A percentile compares a stretch with the other conserved stretches of the same genome.
Evolutionary conservation across 2,797 vertebrate genomes (phyloP).

Genomic region (Periophthalmus magnuspinnatus): DNA sequence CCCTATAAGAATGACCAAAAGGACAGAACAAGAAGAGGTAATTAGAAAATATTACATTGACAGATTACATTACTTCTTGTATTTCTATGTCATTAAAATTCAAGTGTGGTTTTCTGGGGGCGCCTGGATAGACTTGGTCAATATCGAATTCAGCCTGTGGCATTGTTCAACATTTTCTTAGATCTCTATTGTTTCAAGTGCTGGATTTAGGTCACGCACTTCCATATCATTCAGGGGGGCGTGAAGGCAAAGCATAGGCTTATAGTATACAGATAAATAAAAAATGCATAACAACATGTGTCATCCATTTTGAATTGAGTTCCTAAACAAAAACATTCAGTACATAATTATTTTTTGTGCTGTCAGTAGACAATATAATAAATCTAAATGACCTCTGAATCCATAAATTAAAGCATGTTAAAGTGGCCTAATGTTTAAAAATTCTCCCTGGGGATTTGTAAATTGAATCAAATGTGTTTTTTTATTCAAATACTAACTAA

Average conservation of each 20-base stretch:
- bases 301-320: background rate
- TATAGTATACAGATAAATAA: too few species aligned
- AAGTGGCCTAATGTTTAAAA: background rate
- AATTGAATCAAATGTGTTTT: conserved; percentile 39
- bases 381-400: background rate
- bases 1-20: background rate
- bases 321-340: background rate
- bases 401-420: background rate
- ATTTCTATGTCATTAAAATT: background rate
- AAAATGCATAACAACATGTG: background rate
- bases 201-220: conserved; percentile 65
- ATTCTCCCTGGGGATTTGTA: background rate
- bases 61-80: background rate
- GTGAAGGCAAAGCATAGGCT: conserved; percentile 22
- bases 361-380: background rate
- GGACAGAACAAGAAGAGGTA: too few species aligned
- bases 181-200: conserved; percentile 24
- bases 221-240: conserved; percentile 51
- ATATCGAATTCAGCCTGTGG: conserved; percentile 26
- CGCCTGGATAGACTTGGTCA: conserved; percentile 23
- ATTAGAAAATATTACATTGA: background rate
- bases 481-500: conserved; percentile 46
- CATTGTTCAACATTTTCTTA: conserved; percentile 22
- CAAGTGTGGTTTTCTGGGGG: background rate
- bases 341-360: background rate